Conservation (phyloP, 2,888 invertebrate species). For the Platycheirus rosarum region DNA sequence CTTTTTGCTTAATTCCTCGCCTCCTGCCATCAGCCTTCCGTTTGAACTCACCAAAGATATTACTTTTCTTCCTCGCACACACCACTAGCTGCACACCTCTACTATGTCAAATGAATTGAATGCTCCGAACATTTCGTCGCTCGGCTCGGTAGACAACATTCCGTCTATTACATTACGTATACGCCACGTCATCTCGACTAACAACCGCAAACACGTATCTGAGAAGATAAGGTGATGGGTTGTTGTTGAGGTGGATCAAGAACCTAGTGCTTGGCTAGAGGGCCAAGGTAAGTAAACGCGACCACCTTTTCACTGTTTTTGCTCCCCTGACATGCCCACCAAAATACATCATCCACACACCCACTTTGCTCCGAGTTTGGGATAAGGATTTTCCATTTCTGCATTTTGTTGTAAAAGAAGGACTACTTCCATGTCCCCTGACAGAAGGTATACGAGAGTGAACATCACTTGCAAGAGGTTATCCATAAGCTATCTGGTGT, state of each 20-base stretch:
- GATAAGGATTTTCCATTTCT: constrained; percentile 42
- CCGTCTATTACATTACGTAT: constrained; percentile 35
- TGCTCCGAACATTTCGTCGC: constrained; percentile 30
- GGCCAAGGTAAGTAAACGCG: constrained; percentile 45
- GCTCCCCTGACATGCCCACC: constrained; percentile 11
- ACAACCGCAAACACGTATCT: constrained; percentile 27
- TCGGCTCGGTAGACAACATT: constrained; percentile 46
- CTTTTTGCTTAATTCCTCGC: not conserved
- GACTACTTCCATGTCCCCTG: constrained; percentile 44
- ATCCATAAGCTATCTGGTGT: constrained; percentile 67
- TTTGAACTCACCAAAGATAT: constrained; percentile 51
- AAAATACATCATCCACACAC: constrained; percentile 4
- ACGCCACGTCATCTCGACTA: constrained; percentile 45
- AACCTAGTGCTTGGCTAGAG: constrained; percentile 4
- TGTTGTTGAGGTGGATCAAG: not conserved
- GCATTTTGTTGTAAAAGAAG: constrained; percentile 38
- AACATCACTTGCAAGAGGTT: constrained; percentile 62
- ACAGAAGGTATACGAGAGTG: constrained; percentile 48
- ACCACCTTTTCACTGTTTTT: constrained; percentile 56
- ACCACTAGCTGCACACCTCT: not conserved
- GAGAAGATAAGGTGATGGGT: not conserved
- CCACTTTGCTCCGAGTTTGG: too few species aligned
- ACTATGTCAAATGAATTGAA: constrained; percentile 33
- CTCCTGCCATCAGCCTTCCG: not conserved
- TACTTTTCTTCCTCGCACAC: constrained; percentile 39